Percentiles rank a stretch among this genome's conserved stretches.
phyloP scores from a whole-genome alignment of 2,888 invertebrate genomes.

The Hedychridium roseum region DNA sequence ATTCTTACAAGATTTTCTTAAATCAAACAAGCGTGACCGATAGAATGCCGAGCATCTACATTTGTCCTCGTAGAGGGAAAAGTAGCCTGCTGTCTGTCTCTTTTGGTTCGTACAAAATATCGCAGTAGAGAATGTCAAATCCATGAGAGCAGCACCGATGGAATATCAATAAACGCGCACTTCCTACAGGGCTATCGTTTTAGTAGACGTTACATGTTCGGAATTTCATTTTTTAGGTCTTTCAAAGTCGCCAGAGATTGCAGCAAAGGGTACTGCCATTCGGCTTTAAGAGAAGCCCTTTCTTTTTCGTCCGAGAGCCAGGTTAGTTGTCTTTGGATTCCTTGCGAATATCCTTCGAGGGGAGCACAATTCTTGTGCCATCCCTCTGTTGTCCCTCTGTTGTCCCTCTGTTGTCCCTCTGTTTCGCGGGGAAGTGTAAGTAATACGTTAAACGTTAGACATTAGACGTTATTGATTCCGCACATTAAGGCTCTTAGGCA shows the following conservation, averaged over 20 bases:
- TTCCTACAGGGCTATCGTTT: conserved; percentile 7
- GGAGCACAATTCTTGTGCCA: neutral
- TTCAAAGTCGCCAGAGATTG: no score
- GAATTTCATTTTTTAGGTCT: conserved; percentile 22
- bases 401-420: conserved; percentile 14
- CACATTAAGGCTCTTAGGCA: conserved; percentile 12
- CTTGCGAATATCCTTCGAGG: neutral
- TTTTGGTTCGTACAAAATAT: no score
- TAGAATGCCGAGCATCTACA: no score
- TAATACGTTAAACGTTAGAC: conserved; percentile 12
- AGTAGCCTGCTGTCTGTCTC: no score
- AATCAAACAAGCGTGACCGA: no score
- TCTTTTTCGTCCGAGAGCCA: conserved; percentile 11
- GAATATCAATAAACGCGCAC: no score
- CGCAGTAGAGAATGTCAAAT: no score
- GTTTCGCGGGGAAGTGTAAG: conserved; percentile 6
- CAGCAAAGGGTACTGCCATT: conserved; percentile 33
- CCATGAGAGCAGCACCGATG: no score
- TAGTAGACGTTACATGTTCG: conserved; percentile 35
- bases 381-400: neutral
- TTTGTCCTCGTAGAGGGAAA: no score
- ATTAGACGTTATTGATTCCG: conserved; percentile 11
- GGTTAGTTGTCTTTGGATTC: neutral
- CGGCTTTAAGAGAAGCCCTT: conserved; percentile 15
- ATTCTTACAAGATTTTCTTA: no score